Percentiles rank a stretch among this genome's conserved stretches.
phyloP scores from a whole-genome alignment of 2,113 vertebrate species.

The Pachyramphus minor region DNA sequence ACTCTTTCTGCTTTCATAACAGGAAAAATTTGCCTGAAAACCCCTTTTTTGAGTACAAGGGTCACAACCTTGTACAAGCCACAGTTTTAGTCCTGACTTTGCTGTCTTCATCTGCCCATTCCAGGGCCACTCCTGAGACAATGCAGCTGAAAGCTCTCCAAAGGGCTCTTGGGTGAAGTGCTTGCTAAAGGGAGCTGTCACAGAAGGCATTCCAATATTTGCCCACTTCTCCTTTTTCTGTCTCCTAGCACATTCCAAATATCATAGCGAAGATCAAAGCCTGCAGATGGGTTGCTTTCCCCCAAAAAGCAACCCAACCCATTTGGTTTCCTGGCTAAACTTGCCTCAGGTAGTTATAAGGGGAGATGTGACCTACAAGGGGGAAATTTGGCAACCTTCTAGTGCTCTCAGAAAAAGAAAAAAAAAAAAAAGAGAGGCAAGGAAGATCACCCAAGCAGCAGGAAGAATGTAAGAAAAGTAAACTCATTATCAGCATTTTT shows the following conservation, averaged over 20 bases:
- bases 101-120: not conserved
- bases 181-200: not conserved
- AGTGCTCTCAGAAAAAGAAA: not conserved
- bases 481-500: not conserved
- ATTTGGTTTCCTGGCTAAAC: conserved; percentile 24
- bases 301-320: not conserved
- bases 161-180: not conserved
- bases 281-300: not conserved
- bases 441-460: not conserved
- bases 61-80: rapidly evolving
- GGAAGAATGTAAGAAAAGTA: not conserved
- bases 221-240: not conserved
- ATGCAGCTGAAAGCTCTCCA: not conserved
- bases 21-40: not conserved
- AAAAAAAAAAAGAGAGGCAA: not conserved
- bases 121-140: not conserved
- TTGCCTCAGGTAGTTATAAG: not conserved
- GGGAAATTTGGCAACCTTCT: not conserved
- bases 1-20: rapidly evolving
- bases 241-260: not conserved
- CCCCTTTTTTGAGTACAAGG: not conserved
- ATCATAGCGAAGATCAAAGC: not conserved
- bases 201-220: not conserved
- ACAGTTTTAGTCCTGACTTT: not conserved
- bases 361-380: not conserved